Evolutionary conservation across 1,140 invertebrate species (phyloP), one percentile per base, ranked within the genome.

Genomic region (Drosophila teissieri): DNA sequence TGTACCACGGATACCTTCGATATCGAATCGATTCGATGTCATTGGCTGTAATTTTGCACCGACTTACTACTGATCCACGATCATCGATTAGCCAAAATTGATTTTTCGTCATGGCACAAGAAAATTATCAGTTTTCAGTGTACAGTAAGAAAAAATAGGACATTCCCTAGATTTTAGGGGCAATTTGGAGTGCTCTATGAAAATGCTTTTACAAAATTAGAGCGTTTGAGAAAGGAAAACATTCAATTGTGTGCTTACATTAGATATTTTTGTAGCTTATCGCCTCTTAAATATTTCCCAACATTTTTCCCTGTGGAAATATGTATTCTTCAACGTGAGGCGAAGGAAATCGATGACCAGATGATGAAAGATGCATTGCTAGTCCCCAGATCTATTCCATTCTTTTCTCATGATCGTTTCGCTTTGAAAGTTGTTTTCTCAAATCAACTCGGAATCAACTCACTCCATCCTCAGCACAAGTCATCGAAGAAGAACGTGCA

Each of bases 401-500:
- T 70, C 64, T 69, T 56, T 56, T 65, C 63, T 49, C 60, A 65
- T 65, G 42, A 48, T 63, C 58, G 61, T 34, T 54, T 53, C 34
- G 60, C 60, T 63, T 54, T 27, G 65, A 72, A 72, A 72, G 68
- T 72, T 72, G 68, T 57, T 70, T 70, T 69, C 67, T 56, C 52
- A 55, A 69, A 46, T 67, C 34, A 27, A 67, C 58, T 64, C 34
- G 24, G 24, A 22, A 12, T 19, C 34, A 34, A 65, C 17, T 64
- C 34, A 31, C 46, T 22, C 46, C 22, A 48, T 46, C 55, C 40
- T 40, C 31, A 24, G n/a, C 7, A 27, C 19, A n/a, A 58, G 31
- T 45, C 55, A 39, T 55, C 61, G 58, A 52, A 75, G 61, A 73
- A 75, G 73, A 75, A 76, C 77, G 82, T 84, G 80, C 73, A 67